Base-by-base conservation (phyloP, 2,888 invertebrate genomes). In the Nineta flava region DNA sequence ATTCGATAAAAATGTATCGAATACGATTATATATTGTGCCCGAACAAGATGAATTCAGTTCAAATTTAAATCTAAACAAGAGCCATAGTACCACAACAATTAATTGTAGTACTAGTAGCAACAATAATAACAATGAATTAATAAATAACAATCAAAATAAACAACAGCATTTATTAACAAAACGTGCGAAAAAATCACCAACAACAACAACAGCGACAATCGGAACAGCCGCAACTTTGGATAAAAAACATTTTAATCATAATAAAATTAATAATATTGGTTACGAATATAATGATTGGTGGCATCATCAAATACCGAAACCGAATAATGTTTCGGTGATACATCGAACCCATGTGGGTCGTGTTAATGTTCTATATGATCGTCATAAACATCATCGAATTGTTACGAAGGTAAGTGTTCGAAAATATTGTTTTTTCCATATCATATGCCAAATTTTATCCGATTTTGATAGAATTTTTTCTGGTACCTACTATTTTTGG, bases 1-100 rank as follows among this genome's bases (percentile, higher is more conserved):
- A 26, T 26, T 26, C 26, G 26, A 31, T 46, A 26, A 51, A 49
- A 46, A 59, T 59, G 59, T 57, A 59, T 50, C 55, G 56, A 45
- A 55, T 59, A 38, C 53, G 55, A 21, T 52, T 59, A 42, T 59
- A 58, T 51, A 58, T 59, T 16, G 56, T 58, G 5, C 58, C 58
- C 13, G 57, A 58, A 51, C 47, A 49, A 42, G 53, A 52, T 16
- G 50, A 53, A 49, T 41, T 34, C 40, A 49, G 26, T 26, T 26
- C 26, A 6, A 26, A 26, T 26, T 26, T 26, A 26, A 26, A 26
- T 26, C 26, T 26, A 26, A 26, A 7, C 26, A 7, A 7, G 4
- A 26, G n/a, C n/a, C n/a, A n/a, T n/a, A n/a, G 26, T 31, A n/a
- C 13, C 9, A 9, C 26, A 7, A 26, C 45, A 26, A 9, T 26